These are phyloP conservation scores for Mycogona germanica DNA, from an alignment of 2,888 invertebrate species.

Conservation along the genomic window DNA sequence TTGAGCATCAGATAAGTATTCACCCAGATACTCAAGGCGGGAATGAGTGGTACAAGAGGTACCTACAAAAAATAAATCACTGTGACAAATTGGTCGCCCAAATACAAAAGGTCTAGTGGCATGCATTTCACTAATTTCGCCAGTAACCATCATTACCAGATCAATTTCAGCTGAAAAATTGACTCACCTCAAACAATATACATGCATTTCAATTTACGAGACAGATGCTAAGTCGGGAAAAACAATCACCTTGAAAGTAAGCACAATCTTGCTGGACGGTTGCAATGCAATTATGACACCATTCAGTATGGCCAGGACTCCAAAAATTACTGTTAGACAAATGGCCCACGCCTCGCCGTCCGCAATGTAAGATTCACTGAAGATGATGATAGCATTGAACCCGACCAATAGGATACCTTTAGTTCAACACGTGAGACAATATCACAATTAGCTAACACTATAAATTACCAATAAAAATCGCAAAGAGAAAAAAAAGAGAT, in stretches of 20 bases:
- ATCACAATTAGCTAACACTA: neutral
- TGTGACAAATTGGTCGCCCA: neutral
- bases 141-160: conserved; percentile 20
- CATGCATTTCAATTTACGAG: neutral
- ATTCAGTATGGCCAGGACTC: conserved; percentile 30
- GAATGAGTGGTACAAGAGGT: conserved; percentile 68
- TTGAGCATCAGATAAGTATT: conserved; percentile 78
- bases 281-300: conserved; percentile 53
- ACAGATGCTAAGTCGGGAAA: neutral
- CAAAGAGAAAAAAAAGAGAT: too few relatives aligned
- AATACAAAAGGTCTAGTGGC: too few relatives aligned
- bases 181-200: neutral
- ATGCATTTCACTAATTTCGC: neutral
- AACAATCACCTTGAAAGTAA: conserved; percentile 55
- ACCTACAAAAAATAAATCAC: conserved; percentile 43
- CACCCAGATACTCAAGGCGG: conserved; percentile 63
- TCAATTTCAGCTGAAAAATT: neutral
- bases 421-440: neutral
- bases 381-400: conserved; percentile 5
- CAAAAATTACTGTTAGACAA: neutral
- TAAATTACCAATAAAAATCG: too few relatives aligned
- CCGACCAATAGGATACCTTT: neutral
- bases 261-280: conserved; percentile 46
- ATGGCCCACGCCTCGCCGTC: conserved; percentile 7
- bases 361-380: neutral